Percentiles rank a stretch among this genome's conserved stretches.
Conservation (phyloP, 2,113 vertebrate genomes). For the Mola mola region DNA sequence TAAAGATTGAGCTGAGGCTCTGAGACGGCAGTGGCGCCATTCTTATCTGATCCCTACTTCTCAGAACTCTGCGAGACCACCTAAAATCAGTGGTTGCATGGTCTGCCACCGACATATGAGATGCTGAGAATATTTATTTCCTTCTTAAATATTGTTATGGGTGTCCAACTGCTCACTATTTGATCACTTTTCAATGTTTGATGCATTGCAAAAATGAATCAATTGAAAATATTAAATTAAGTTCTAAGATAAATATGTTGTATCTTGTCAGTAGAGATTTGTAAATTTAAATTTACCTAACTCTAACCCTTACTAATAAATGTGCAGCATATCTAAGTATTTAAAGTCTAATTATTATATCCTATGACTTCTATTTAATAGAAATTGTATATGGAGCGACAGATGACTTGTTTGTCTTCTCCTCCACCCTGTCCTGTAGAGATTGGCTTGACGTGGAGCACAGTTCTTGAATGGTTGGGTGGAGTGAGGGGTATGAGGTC, state of each 20-base stretch:
- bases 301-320: too few species aligned
- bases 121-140: too few species aligned
- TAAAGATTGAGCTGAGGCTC: constrained; percentile 72
- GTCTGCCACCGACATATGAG: background rate
- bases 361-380: too few species aligned
- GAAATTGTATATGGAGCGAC: constrained; percentile 19
- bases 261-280: background rate
- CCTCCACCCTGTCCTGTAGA: constrained; percentile 70
- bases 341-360: too few species aligned
- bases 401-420: constrained; percentile 67
- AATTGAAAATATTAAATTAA: too few species aligned
- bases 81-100: constrained; percentile 56
- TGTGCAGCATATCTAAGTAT: too few species aligned
- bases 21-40: constrained; percentile 71
- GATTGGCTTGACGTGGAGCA: constrained; percentile 56
- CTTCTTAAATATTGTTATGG: too few species aligned
- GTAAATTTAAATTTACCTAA: too few species aligned
- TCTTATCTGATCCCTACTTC: constrained; percentile 74
- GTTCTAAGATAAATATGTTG: too few species aligned
- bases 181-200: background rate
- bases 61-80: constrained; percentile 59
- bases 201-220: background rate
- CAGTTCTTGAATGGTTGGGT: constrained; percentile 48
- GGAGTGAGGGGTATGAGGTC: constrained; percentile 60
- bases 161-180: background rate